Conservation (phyloP, 2,888 invertebrate species). For the Lepidochitona cinerea region DNA sequence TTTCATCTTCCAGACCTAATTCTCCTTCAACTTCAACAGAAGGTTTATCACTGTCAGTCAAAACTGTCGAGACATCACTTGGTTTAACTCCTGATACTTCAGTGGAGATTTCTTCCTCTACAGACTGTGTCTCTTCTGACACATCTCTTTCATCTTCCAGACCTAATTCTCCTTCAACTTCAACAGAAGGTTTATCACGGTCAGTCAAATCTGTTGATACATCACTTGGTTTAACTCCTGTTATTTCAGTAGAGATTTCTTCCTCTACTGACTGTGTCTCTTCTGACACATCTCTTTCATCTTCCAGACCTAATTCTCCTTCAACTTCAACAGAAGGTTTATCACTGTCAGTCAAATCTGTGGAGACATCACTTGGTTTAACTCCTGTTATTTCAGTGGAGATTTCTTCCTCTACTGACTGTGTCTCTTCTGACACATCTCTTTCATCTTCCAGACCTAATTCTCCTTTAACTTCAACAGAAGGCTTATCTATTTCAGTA, state of each 20-base stretch:
- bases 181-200: neutral
- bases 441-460: neutral
- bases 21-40: constrained; percentile 12
- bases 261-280: constrained; percentile 10
- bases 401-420: neutral
- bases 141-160: constrained; percentile 28
- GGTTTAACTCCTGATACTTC: constrained; percentile 61
- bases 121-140: constrained; percentile 73
- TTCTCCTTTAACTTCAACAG: constrained; percentile 2
- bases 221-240: constrained; percentile 15
- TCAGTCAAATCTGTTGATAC: neutral
- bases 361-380: constrained; percentile 12
- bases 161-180: constrained; percentile 24
- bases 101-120: constrained; percentile 7
- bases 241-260: constrained; percentile 11
- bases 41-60: neutral
- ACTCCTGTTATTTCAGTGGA: neutral
- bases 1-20: too few species aligned
- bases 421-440: neutral
- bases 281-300: neutral
- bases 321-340: too few species aligned
- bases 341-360: constrained; percentile 23
- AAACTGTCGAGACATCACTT: constrained; percentile 49
- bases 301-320: neutral
- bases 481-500: neutral